Evolutionary conservation across 2,113 vertebrate species (phyloP).

Genomic region (Bettongia penicillata): DNA sequence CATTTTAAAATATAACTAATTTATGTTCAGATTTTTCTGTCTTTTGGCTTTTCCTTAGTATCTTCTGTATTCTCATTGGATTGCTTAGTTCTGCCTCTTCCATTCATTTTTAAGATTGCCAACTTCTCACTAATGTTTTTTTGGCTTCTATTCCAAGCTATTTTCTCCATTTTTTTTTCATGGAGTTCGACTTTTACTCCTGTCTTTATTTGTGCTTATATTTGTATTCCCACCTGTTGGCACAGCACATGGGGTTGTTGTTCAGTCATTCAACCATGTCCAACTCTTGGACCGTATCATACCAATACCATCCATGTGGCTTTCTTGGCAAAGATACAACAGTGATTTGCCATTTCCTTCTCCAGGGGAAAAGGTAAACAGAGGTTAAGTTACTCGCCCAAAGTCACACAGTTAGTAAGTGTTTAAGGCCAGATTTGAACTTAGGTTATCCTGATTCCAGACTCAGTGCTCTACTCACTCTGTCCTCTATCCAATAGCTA

Average conservation of each 20-base stretch:
- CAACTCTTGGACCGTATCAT: background rate
- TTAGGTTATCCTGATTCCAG: background rate
- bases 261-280: background rate
- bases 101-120: background rate
- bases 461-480: background rate
- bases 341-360: background rate
- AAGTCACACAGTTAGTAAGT: background rate
- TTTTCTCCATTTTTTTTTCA: background rate
- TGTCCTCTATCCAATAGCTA: background rate
- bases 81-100: background rate
- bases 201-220: background rate
- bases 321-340: background rate
- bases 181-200: background rate
- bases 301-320: background rate
- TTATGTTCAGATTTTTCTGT: background rate
- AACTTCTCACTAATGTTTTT: background rate
- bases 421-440: too few relatives aligned
- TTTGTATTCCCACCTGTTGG: background rate
- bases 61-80: background rate
- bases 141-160: background rate
- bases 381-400: background rate
- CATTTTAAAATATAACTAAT: background rate
- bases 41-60: background rate
- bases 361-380: background rate
- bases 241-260: background rate